phyloP scores from a whole-genome alignment of 2,113 vertebrate species.

The Triplophysa siluroides region DNA sequence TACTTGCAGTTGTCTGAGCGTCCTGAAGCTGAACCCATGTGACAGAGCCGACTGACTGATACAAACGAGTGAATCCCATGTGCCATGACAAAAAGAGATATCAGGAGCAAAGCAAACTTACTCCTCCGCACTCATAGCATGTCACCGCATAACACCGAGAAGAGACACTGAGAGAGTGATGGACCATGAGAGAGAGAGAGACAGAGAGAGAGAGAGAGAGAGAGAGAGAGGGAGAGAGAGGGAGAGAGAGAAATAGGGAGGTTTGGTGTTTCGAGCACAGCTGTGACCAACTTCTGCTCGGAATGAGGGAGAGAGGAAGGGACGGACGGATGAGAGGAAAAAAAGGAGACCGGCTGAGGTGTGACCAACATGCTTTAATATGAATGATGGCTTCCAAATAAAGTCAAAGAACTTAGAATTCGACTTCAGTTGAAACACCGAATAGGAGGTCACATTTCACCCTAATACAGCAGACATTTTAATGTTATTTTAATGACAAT shows the following conservation, averaged over 20 bases:
- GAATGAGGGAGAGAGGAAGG: constrained; percentile 24
- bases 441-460: neutral
- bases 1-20: constrained; percentile 87
- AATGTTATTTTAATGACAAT: too few species aligned
- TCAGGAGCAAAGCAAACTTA: neutral
- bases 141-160: constrained; percentile 5
- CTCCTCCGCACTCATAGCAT: constrained; percentile 2
- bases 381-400: neutral
- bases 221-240: constrained; percentile 19
- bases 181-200: constrained; percentile 34
- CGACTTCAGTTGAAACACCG: neutral
- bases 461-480: neutral
- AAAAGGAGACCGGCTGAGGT: neutral
- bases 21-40: constrained; percentile 76
- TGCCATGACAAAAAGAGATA: constrained; percentile 73
- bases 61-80: constrained; percentile 80
- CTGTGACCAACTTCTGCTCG: constrained; percentile 27
- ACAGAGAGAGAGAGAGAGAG: neutral
- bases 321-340: constrained; percentile 22
- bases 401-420: neutral
- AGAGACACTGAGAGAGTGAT: constrained; percentile 19
- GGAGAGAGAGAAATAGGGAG: constrained; percentile 16
- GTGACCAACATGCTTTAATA: constrained; percentile 21
- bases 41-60: constrained; percentile 76
- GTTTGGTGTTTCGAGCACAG: constrained; percentile 31